Base-by-base conservation (phyloP, 1,140 invertebrate genomes). In the Eumaeus atala region DNA sequence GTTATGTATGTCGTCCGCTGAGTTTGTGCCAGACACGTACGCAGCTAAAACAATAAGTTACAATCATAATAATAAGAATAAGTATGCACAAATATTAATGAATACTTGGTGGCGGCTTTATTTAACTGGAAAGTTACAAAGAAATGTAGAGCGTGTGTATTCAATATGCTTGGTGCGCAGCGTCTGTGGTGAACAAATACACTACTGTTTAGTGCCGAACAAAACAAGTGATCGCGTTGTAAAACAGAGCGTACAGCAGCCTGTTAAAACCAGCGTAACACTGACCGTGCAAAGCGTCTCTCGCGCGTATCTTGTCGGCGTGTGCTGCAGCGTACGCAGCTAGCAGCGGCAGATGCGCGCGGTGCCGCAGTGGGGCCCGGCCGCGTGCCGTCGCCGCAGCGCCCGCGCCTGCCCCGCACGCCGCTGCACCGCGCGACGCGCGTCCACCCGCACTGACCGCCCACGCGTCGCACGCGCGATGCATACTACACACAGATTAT, bases 261-360 rank as follows among this genome's bases (percentile, higher is more conserved):
- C n/a, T n/a, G n/a, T n/a, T n/a, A 3, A 42, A n/a, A 16, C 12
- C 12, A 16, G 40, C 8, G 18, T 12, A 62, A n/a, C 9, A 53
- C 58, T 60, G n/a, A 79, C 74, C 77, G 48, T 80, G 77, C 48
- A 77, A 11, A 0, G 66, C 64, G 54, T 82, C 72, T 56, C 78
- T 47, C 14, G 67, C 62, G 8, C 62, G 50, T 9, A 82, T 73
- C 67, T 78, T 82, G 8, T 74, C 64, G 0, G 51, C 37, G 37
- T 78, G 76, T 1, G 74, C 74, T 40, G 38, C 51, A 1, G 70
- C 64, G 62, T 77, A 76, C 0, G 68, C 70, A 8, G 76, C 78
- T 5, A 79, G 64, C 48, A 70, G 55, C 11, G 78, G 76, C 60
- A 82, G 62, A 38, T 62, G 9, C 12, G 78, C 76, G 40, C 64